These are phyloP conservation scores for Zaprionus inermis DNA, from an alignment of 1,140 invertebrate genomes.

Conservation along the genomic window DNA sequence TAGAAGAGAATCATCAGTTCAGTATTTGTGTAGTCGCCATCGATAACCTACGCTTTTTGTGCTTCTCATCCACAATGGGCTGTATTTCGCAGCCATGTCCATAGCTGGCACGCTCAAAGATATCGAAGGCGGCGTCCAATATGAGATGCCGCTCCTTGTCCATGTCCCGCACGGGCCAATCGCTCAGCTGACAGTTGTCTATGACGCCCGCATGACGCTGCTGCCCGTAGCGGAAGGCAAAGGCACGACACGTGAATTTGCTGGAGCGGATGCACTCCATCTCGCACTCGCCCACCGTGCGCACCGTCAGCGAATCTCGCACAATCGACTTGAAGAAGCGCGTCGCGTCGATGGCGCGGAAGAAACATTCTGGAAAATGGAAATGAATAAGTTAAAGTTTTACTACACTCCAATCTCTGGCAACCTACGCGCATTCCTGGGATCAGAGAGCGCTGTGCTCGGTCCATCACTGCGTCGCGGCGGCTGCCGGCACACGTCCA, in stretches of 20 bases:
- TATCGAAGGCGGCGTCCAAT: conserved; percentile 87
- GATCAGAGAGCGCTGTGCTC: conserved; percentile 74
- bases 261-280: conserved; percentile 88
- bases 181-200: conserved; percentile 90
- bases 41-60: conserved; percentile 83
- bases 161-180: conserved; percentile 88
- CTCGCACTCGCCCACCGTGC: conserved; percentile 90
- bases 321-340: conserved; percentile 87
- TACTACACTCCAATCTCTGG: not conserved
- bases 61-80: conserved; percentile 84
- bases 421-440: conserved; percentile 77
- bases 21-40: not conserved
- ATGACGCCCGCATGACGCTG: conserved; percentile 86
- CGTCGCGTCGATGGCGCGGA: conserved; percentile 89
- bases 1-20: not conserved
- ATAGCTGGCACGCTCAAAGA: conserved; percentile 91
- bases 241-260: conserved; percentile 90
- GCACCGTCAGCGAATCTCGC: conserved; percentile 87
- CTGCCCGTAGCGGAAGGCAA: conserved; percentile 89
- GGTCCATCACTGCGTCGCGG: conserved; percentile 57
- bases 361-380: conserved; percentile 90
- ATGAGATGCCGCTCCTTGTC: conserved; percentile 86
- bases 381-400: not conserved
- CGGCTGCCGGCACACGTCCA: conserved; percentile 84
- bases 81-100: conserved; percentile 90